These are phyloP conservation scores for Melanotaenia boesemani DNA, from an alignment of 2,797 vertebrate genomes.

Conservation along the genomic window DNA sequence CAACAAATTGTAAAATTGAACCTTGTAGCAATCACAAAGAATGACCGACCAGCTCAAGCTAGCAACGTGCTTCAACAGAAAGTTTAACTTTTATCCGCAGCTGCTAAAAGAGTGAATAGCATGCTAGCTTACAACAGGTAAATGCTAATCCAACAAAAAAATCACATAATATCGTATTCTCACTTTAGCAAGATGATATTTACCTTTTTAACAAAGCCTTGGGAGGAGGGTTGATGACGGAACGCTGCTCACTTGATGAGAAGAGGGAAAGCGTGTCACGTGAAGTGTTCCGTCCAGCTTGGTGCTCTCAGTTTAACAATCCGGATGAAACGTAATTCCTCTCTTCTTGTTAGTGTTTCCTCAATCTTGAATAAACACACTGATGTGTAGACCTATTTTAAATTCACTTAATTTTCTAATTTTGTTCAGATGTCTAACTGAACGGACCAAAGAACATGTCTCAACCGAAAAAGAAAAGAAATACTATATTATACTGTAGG, in stretches of 20 bases:
- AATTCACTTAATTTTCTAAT: background rate
- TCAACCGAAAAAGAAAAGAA: background rate
- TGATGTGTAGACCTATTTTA: background rate
- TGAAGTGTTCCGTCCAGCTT: background rate
- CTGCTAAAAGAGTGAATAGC: background rate
- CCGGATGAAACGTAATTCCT: background rate
- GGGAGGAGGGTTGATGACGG: background rate
- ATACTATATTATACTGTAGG: conserved; percentile 1
- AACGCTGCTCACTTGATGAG: background rate
- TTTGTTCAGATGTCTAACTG: conserved; percentile 1
- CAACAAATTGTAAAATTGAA: too few relatives aligned
- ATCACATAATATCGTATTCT: background rate
- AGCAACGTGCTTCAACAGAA: background rate
- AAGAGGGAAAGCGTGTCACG: background rate
- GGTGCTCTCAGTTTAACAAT: background rate
- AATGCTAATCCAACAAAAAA: background rate
- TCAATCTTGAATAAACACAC: background rate
- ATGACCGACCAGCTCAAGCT: too few relatives aligned
- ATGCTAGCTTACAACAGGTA: too few relatives aligned
- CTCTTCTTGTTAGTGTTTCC: conserved; percentile 1
- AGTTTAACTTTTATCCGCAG: background rate
- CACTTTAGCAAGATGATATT: background rate
- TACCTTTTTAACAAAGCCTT: background rate
- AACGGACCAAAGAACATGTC: background rate
- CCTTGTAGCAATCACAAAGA: too few relatives aligned